These are phyloP conservation scores for Corapipo altera DNA, from an alignment of 2,113 vertebrate genomes.

Conservation along the genomic window DNA sequence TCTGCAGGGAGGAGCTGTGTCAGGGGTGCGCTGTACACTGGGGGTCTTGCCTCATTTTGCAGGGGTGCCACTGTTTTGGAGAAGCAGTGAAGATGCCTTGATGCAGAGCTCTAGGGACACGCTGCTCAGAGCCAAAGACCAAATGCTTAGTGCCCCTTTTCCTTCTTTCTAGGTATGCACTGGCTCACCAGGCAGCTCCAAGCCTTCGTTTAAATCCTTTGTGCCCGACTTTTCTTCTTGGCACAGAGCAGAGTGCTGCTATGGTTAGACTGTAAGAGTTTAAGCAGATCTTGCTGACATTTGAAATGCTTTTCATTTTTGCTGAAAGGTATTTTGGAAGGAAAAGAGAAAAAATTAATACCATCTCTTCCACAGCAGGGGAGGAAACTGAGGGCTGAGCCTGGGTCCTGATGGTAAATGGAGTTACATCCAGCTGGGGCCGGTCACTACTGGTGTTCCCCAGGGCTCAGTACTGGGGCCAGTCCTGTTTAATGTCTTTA, in stretches of 20 bases:
- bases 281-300: slow-evolving; percentile 25
- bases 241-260: background rate
- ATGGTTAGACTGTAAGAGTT: slow-evolving; percentile 6
- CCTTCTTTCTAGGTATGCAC: background rate
- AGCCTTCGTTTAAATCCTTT: background rate
- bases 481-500: background rate
- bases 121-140: background rate
- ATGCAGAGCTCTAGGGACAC: background rate
- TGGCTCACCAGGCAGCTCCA: background rate
- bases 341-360: background rate
- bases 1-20: background rate
- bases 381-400: background rate
- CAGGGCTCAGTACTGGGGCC: background rate
- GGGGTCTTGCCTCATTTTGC: background rate
- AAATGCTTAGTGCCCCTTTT: background rate
- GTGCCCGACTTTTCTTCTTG: background rate
- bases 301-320: slow-evolving; percentile 15
- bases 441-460: background rate
- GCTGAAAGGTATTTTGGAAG: slow-evolving; percentile 27
- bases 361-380: background rate
- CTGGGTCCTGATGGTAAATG: background rate
- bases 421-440: background rate
- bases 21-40: background rate
- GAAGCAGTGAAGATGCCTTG: background rate
- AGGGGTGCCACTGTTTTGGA: background rate